Conservation (phyloP, 2,888 invertebrate genomes). For the Heliconius erato region DNA sequence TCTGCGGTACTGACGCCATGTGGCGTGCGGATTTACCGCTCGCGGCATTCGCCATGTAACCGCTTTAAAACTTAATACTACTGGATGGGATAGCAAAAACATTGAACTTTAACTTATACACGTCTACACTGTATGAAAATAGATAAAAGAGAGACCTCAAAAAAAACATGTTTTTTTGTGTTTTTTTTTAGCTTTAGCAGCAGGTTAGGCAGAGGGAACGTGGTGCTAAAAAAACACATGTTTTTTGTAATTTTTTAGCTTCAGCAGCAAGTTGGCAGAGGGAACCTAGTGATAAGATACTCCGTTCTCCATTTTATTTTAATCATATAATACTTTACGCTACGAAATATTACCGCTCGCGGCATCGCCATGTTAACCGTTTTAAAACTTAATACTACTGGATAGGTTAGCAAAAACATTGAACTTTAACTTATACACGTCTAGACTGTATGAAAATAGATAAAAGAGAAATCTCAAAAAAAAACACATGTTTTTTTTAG, state of each 20-base stretch:
- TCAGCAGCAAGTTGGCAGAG: too few species aligned
- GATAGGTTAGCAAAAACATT: constrained; percentile 12
- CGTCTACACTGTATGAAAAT: not conserved
- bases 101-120: not conserved
- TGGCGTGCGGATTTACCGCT: constrained; percentile 74
- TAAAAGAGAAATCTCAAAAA: not conserved
- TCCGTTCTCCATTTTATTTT: too few species aligned
- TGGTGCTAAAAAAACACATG: too few species aligned
- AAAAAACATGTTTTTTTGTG: not conserved
- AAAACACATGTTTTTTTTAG: too few species aligned
- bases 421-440: not conserved
- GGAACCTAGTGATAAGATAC: too few species aligned
- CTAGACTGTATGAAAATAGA: not conserved
- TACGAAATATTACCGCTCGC: constrained; percentile 66
- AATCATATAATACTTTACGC: too few species aligned
- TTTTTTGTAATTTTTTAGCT: not conserved
- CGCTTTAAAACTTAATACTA: constrained; percentile 57
- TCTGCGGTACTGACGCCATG: constrained; percentile 75
- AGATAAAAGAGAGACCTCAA: not conserved
- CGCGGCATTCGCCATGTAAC: constrained; percentile 74
- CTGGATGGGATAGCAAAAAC: constrained; percentile 33
- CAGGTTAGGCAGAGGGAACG: too few species aligned
- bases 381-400: constrained; percentile 52
- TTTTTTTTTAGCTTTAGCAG: too few species aligned
- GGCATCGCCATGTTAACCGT: constrained; percentile 74